Evolutionary conservation across 1,140 invertebrate species (phyloP), one percentile per base, ranked within the genome.

Genomic region (Thrips palmi): DNA sequence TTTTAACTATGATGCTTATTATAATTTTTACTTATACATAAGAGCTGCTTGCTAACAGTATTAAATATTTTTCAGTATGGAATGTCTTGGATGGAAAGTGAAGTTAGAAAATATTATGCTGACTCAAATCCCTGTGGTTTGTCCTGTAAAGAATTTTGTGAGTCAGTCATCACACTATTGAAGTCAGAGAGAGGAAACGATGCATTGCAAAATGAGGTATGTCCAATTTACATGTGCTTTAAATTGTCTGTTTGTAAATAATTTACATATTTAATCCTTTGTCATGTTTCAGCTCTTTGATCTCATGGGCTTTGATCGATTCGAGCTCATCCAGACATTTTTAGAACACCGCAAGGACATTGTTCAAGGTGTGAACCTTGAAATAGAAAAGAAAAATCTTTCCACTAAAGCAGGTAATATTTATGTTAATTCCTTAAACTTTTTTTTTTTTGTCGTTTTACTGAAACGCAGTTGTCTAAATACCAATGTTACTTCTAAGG

Each of bases 291-390:
- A 70, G 55, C 56, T 96, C 5, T 79, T 92, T 59, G 87, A 93
- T 46, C 56, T 92, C 14, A 62, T 83, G 37, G 85, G 89, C 4
- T 88, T 78, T 59, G 82, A 91, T 47, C 63, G 82, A 46, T 80
- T 94, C 55, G 81, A 87, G 48, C 65, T 93, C 25, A 80, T 92
- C 32, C 67, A 75, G 49, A 69, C 72, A 31, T 58, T 93, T 33
- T 60, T 94, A 6, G 63, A 74, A 49, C 68, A 89, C 54, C 63
- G 79, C 40, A 52, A 63, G 14, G 63, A 65, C 29, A 70, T 78
- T 22, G 52, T 65, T 4, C 54, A 60, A 48, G 70, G 52, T 40
- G 49, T 57, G 44, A 59, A 39, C 44, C 57, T 44, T 46, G 48
- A 24, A 47, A 51, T 44, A 48, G 48, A 20, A 40, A 49, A 45